Percentiles rank a stretch among this genome's conserved stretches.
Conservation (phyloP, 2,113 vertebrate genomes). For the Pteronura brasiliensis region DNA sequence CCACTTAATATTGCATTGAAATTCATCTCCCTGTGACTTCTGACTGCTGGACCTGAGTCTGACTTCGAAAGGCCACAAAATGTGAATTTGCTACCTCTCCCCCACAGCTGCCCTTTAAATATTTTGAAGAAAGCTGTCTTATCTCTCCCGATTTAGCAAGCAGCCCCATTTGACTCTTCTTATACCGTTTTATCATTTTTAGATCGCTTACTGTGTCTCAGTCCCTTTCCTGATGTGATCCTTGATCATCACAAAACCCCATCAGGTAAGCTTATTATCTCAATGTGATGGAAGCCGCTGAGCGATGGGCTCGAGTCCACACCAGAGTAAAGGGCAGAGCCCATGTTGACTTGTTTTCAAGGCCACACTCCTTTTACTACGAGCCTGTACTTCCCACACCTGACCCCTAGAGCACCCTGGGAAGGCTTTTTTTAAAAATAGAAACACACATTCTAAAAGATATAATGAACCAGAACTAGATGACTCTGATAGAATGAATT, state of each 20-base stretch:
- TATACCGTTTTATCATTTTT: not conserved
- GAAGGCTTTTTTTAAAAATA: not conserved
- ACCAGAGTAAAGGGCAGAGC: not conserved
- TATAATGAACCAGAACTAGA: not conserved
- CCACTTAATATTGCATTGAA: not conserved
- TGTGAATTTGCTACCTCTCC: not conserved
- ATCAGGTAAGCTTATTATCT: not conserved
- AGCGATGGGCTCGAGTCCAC: not conserved
- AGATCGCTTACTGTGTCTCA: not conserved
- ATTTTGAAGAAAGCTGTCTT: not conserved
- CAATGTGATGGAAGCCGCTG: not conserved
- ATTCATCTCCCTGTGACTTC: slow-evolving; percentile 1
- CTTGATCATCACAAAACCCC: slow-evolving; percentile 4
- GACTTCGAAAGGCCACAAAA: not conserved
- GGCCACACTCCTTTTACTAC: not conserved
- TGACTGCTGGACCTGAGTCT: not conserved
- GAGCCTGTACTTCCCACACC: not conserved
- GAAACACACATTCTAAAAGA: not conserved
- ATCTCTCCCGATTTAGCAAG: not conserved
- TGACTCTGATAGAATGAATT: not conserved
- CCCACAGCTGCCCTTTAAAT: not conserved
- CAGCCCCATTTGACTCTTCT: not conserved
- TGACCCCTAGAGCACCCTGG: not conserved
- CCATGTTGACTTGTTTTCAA: not conserved
- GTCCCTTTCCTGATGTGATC: not conserved